Percentiles rank a stretch among this genome's conserved stretches.
Conservation (phyloP, 2,113 vertebrate species). For the Reinhardtius hippoglossoides region DNA sequence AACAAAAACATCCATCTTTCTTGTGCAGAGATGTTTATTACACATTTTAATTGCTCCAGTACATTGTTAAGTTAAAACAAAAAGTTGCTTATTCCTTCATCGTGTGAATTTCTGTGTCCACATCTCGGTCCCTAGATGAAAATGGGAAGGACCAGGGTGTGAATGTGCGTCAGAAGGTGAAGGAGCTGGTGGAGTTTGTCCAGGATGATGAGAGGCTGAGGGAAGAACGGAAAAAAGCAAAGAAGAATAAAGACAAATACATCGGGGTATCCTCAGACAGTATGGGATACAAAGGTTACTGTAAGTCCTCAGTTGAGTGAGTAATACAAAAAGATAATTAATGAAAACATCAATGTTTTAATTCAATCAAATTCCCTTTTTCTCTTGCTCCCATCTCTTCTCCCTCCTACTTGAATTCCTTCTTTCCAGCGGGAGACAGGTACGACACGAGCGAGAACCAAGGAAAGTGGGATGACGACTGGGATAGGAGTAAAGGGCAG, state of each 20-base stretch:
- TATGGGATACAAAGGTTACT: constrained; percentile 88
- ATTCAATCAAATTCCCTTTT: not conserved
- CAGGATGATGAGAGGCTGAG: constrained; percentile 97
- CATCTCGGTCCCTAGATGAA: constrained; percentile 84
- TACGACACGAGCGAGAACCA: constrained; percentile 87
- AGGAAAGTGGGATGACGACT: constrained; percentile 96
- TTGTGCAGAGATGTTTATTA: not conserved
- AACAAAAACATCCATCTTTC: not conserved
- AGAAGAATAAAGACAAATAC: constrained; percentile 99
- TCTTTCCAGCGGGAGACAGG: constrained; percentile 84
- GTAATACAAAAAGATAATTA: not conserved
- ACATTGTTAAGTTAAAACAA: not conserved
- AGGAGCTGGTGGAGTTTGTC: constrained; percentile 95
- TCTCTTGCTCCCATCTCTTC: not conserved
- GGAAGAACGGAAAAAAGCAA: constrained; percentile 98
- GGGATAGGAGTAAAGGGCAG: constrained; percentile 90
- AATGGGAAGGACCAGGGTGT: constrained; percentile 98
- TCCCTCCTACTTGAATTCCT: constrained; percentile 1
- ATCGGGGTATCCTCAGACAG: constrained; percentile 95
- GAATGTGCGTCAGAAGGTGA: constrained; percentile 98
- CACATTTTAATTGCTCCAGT: not conserved
- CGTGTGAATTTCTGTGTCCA: not conserved
- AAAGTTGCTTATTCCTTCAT: not conserved
- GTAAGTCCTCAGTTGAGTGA: constrained; percentile 79
- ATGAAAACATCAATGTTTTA: not conserved